Evolutionary conservation across 2,797 vertebrate genomes (phyloP).

Genomic region (Anolis apletophallus): DNA sequence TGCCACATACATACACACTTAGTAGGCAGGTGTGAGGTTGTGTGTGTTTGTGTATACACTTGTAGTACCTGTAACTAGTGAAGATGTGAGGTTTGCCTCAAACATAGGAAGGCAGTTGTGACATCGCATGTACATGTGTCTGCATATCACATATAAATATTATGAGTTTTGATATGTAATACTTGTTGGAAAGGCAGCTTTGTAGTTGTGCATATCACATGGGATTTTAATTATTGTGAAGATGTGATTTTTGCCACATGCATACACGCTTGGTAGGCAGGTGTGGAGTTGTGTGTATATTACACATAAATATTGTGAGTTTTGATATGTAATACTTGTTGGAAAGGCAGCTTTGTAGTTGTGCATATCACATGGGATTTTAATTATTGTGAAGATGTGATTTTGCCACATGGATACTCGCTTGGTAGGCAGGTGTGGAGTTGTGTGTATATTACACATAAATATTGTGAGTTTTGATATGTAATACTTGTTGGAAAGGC

Average conservation of each 20-base stretch:
- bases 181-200: no score
- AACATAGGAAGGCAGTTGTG: background rate
- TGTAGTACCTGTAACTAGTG: background rate
- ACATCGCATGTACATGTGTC: no score
- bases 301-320: no score
- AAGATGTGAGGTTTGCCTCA: background rate
- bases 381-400: background rate
- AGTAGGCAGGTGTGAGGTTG: background rate
- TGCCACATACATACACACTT: background rate
- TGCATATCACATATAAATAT: no score
- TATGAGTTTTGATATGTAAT: no score
- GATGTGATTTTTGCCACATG: background rate
- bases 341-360: no score
- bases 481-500: no score
- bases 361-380: background rate
- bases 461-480: no score
- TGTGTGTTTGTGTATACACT: background rate
- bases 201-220: background rate
- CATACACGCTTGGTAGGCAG: background rate
- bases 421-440: background rate
- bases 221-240: no score
- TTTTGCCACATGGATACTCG: background rate
- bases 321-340: no score
- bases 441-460: no score
- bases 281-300: no score